Evolutionary conservation across 2,888 invertebrate species (phyloP).

Genomic region (Platypus cylindrus): DNA sequence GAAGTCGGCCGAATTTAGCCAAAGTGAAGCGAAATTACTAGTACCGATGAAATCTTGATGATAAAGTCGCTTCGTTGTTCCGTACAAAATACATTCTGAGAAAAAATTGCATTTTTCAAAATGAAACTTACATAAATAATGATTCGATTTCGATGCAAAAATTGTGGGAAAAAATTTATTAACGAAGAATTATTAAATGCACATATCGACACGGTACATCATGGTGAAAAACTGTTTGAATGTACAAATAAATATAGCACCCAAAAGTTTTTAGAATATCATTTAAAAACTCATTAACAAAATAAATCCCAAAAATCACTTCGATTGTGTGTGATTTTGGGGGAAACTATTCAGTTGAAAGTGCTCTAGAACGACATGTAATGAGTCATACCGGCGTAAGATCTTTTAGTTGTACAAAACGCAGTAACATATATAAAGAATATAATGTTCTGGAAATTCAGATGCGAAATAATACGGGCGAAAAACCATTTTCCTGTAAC

Average conservation of each 20-base stretch:
- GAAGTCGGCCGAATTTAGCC: too few relatives aligned
- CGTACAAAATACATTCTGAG: too few relatives aligned
- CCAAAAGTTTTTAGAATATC: conserved; percentile 11
- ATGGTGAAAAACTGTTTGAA: conserved; percentile 10
- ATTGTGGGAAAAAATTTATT: conserved; percentile 12
- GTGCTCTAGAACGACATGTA: conserved; percentile 11
- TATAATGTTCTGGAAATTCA: conserved; percentile 13
- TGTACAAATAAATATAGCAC: conserved; percentile 12
- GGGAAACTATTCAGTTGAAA: too few relatives aligned
- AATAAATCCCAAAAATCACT: conserved; percentile 8
- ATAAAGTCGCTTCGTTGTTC: too few relatives aligned
- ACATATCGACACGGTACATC: conserved; percentile 11
- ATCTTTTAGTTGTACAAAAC: conserved; percentile 11
- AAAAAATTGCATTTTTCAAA: too few relatives aligned
- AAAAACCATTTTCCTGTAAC: conserved; percentile 12
- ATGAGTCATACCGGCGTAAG: conserved; percentile 15
- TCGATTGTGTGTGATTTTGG: conserved; percentile 13
- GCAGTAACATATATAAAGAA: conserved; percentile 13
- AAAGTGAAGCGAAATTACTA: too few relatives aligned
- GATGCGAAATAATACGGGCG: conserved; percentile 12
- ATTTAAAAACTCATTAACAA: conserved; percentile 10
- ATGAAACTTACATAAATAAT: too few relatives aligned
- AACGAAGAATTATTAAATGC: conserved; percentile 6
- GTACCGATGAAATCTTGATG: too few relatives aligned
- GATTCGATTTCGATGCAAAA: conserved; percentile 10